Conservation (phyloP, 2,113 vertebrate genomes). For the Lamprotornis superbus region DNA sequence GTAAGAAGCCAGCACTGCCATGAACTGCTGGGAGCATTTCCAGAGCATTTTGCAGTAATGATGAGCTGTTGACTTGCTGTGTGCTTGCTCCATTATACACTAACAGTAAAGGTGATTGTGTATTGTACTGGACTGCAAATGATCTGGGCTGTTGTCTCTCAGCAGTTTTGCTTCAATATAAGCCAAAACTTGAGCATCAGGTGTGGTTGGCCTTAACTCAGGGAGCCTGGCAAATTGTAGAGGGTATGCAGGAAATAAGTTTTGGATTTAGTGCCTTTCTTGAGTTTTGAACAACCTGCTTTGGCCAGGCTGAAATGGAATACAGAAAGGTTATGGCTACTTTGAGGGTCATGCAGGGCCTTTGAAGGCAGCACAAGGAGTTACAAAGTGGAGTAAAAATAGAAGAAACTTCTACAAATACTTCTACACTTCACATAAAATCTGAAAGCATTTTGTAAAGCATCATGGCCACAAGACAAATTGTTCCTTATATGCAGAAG, state of each 20-base stretch:
- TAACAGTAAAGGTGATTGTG: constrained; percentile 45
- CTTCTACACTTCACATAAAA: not conserved
- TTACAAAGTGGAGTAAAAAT: not conserved
- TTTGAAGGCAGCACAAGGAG: not conserved
- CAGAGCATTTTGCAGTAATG: constrained; percentile 53
- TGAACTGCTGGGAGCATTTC: constrained; percentile 48
- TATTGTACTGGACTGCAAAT: not conserved
- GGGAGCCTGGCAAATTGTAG: not conserved
- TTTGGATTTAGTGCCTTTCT: not conserved
- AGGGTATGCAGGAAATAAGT: not conserved
- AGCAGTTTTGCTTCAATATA: not conserved
- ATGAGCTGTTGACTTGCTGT: constrained; percentile 13
- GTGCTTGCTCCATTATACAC: not conserved
- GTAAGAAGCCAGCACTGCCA: constrained; percentile 47
- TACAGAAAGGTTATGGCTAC: not conserved
- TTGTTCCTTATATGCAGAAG: not conserved
- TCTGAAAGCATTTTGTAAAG: not conserved
- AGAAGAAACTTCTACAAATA: not conserved
- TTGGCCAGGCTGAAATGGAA: not conserved
- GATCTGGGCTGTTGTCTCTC: not conserved
- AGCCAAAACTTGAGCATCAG: not conserved
- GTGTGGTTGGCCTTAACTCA: not conserved
- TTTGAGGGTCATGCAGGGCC: not conserved
- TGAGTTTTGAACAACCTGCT: not conserved
- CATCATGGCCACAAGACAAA: not conserved